Percentiles rank a stretch among this genome's conserved stretches.
These are phyloP conservation scores for Vollenhovia emeryi DNA, from an alignment of 1,140 invertebrate genomes.

Conservation along the genomic window DNA sequence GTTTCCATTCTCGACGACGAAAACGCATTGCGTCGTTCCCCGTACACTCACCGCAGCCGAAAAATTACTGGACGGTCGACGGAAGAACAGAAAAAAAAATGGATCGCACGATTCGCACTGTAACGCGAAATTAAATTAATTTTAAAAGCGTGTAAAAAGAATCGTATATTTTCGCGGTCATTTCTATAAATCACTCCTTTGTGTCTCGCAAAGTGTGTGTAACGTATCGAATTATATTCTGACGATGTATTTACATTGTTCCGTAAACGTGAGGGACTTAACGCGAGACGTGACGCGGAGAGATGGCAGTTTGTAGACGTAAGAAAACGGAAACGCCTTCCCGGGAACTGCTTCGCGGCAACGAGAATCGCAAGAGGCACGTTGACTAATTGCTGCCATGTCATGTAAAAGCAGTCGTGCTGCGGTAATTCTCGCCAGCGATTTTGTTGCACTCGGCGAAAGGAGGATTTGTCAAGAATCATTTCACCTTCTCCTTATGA, in stretches of 20 bases:
- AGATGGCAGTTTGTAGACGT: not conserved
- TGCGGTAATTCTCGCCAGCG: constrained; percentile 2
- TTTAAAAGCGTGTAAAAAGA: too few relatives aligned
- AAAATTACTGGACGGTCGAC: not conserved
- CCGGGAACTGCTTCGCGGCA: not conserved
- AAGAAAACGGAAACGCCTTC: not conserved
- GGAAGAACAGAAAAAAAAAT: too few relatives aligned
- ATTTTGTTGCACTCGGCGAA: constrained; percentile 15
- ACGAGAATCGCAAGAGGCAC: not conserved
- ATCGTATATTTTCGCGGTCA: not conserved
- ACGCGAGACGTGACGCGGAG: not conserved
- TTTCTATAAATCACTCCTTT: constrained; percentile 3
- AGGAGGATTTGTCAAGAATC: constrained; percentile 30
- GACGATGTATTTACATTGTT: not conserved
- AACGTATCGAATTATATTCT: not conserved
- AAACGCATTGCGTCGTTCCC: constrained; percentile 34
- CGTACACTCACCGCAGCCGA: not conserved
- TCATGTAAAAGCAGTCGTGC: not conserved
- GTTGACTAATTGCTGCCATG: not conserved
- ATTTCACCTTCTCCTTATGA: constrained; percentile 14
- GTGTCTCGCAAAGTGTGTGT: not conserved
- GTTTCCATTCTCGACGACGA: constrained; percentile 45
- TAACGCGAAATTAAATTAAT: not conserved
- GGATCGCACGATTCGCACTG: not conserved
- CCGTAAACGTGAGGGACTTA: not conserved